Evolutionary conservation across 1,140 invertebrate species (phyloP).

Genomic region (Tetramorium simillimum): DNA sequence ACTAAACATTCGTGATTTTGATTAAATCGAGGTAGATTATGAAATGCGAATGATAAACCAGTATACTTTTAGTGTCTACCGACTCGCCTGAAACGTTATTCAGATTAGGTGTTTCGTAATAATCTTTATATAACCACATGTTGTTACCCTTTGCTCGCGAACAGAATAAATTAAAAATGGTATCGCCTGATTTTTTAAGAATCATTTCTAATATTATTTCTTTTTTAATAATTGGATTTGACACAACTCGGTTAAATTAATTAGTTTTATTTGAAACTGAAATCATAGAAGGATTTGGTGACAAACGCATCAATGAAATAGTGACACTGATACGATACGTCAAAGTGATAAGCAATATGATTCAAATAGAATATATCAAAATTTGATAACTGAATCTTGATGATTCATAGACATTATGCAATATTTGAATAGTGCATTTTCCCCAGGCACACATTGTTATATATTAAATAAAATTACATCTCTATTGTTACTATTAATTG

Average conservation of each 20-base stretch:
- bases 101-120: constrained; percentile 73
- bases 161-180: constrained; percentile 14
- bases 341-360: background rate
- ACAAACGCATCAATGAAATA: background rate
- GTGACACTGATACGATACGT: background rate
- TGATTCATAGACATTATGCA: background rate
- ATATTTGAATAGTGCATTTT: background rate
- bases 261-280: background rate
- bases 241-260: background rate
- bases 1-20: background rate
- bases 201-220: background rate
- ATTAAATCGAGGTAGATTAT: constrained; percentile 25
- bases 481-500: background rate
- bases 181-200: constrained; percentile 5
- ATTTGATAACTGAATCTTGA: background rate
- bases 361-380: background rate
- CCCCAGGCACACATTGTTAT: background rate
- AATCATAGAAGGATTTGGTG: background rate
- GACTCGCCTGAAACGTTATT: constrained; percentile 63
- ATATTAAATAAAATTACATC: background rate
- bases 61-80: constrained; percentile 28
- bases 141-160: constrained; percentile 47
- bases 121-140: constrained; percentile 71
- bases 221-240: background rate
- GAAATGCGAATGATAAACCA: constrained; percentile 37